Base-by-base conservation (phyloP, 2,113 vertebrate species). In the Leptocoma aspasia region DNA sequence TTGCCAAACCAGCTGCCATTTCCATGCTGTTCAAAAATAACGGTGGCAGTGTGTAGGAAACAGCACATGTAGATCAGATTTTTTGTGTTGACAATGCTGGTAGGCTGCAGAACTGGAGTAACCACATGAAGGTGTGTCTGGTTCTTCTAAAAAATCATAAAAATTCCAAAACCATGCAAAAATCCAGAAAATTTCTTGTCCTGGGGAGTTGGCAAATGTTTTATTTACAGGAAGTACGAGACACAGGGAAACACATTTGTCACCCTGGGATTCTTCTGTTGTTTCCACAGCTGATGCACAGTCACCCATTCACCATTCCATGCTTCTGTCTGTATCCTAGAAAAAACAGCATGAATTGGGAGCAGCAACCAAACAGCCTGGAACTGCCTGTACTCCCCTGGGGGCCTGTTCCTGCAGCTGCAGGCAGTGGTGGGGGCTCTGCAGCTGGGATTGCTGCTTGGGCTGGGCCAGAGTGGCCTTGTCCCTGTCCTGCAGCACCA, bases 41-140 rank as follows among this genome's bases (percentile, higher is more conserved):
- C 26, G 3, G 3, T 41, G 57, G 41, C 27, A 41, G 17, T 22
- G 9, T 12, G 27, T 5, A 81, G 47, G 17, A 81, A 84, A 63
- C 2, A 4, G 52, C 30, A 14, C 2, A 0, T 7, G 7, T 5
- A 10, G 33, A 20, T 75, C 9, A 71, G n/a, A 0, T 15, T 24
- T 33, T 70, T 56, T 45, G 19, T 52, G 33, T 14, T 57, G 54
- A 23, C 2, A 2, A 3, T 44, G 21, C 28, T 54, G 1, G 9
- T 4, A 31, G 50, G 37, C n/a, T 85, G 63, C 73, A 88, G 73
- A 66, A 76, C 37, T 61, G 41, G 17, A 88, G 56, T 47, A 27
- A 60, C 42, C 33, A 47, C 37, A 5, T 8, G 8, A 39, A 72
- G 27, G 20, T 31, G 4, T 33, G 35, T 12, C 33, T 50, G 41